Conservation (phyloP, 2,888 invertebrate species). For the Apotomis capreana region DNA sequence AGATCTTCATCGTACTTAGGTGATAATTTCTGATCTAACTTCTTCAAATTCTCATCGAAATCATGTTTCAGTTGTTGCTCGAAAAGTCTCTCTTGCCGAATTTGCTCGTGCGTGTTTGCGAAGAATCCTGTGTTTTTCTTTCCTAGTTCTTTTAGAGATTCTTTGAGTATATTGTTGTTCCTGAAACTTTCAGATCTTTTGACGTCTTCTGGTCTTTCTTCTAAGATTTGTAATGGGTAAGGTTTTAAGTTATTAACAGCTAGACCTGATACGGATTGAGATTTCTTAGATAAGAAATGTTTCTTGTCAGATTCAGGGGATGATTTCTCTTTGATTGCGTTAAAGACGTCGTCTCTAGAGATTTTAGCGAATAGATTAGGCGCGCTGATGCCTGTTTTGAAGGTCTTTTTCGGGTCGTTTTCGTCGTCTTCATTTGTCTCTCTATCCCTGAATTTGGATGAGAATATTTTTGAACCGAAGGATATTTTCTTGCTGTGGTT, state of each 20-base stretch:
- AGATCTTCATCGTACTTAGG: conserved; percentile 65
- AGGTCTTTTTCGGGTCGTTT: conserved; percentile 66
- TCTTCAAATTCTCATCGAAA: conserved; percentile 75
- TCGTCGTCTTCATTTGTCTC: conserved; percentile 67
- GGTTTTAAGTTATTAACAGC: conserved; percentile 61
- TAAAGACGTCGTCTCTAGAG: conserved; percentile 59
- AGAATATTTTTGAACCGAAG: conserved; percentile 76
- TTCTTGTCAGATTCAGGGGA: conserved; percentile 63
- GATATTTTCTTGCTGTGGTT: conserved; percentile 77
- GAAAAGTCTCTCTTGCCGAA: conserved; percentile 85
- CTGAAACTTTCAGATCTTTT: conserved; percentile 67
- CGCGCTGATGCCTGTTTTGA: conserved; percentile 70
- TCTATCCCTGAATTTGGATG: conserved; percentile 61
- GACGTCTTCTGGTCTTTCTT: conserved; percentile 75
- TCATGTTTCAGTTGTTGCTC: conserved; percentile 77
- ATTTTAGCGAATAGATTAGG: conserved; percentile 77
- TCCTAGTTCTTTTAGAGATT: conserved; percentile 65
- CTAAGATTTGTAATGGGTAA: conserved; percentile 77
- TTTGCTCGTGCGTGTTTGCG: conserved; percentile 87
- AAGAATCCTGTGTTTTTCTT: conserved; percentile 81
- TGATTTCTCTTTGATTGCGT: conserved; percentile 52
- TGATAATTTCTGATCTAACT: conserved; percentile 62
- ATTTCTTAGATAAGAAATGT: conserved; percentile 73
- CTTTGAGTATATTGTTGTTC: conserved; percentile 69
- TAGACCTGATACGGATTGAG: conserved; percentile 74